Base-by-base conservation (phyloP, 2,888 invertebrate genomes). In the Caprella mutica region DNA sequence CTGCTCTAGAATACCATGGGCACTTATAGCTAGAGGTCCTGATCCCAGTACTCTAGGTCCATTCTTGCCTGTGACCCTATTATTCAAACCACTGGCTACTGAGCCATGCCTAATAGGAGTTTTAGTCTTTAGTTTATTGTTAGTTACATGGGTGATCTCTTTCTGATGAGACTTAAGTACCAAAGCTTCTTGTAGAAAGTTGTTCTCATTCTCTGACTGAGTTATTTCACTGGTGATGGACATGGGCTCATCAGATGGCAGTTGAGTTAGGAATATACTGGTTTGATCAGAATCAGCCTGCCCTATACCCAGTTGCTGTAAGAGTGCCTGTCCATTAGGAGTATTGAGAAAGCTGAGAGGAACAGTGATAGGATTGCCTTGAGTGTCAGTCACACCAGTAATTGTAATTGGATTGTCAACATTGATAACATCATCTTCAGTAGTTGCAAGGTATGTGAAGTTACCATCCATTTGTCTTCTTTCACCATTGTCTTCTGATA, bases 1-100 rank as follows among this genome's bases (percentile, higher is more conserved):
- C 27, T 60, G 57, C 51, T 64, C 60, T 14, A 64, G 40, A 43
- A 64, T 57, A 26, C 64, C 64, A 21, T 64, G 64, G 17, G 64
- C 64, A 38, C 59, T 59, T 27, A 64, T 64, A 17, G 64, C 64
- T 29, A 58, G 21, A n/a, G 64, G 64, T 26, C 64, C 64, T 29
- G 58, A 48, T 6, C 64, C 64, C 21, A 64, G 39, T 9, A 64
- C 39, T 17, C 48, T 27, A 14, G 29, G 48, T 30, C 30, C 29
- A 19, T 27, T 30, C 48, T 48, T 48, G 30, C 21, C 30, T 4
- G 26, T 4, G 6, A 30, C 5, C n/a, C 8, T 12, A n/a, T 5
- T 30, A 21, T 3, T 48, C 9, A 14, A 8, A 33, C 9, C 33
- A 14, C 9, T 33, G 33, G 33, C 14, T 8, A 33, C 33, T 33